Base-by-base conservation (phyloP, 1,140 invertebrate species). In the Cherax quadricarinatus region DNA sequence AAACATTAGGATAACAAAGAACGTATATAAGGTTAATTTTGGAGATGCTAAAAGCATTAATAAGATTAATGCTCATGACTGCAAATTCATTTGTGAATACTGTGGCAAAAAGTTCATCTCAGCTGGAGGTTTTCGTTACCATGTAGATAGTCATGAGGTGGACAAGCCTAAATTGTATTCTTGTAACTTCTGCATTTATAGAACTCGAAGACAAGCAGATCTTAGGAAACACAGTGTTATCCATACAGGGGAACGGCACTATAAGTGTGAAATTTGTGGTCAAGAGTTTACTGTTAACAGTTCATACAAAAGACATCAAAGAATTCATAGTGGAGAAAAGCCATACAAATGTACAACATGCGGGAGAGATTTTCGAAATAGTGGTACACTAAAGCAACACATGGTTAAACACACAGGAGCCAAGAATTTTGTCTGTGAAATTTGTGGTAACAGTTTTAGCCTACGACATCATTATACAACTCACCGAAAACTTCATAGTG, bases 221-320 rank as follows among this genome's bases (percentile, higher is more conserved):
- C 78, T 91, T 16, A 91, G 79, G 53, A 91, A 91, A 57, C 90
- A 91, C 48, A 62, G 24, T 10, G 90, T 91, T 21, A 91, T 86
- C 51, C 90, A 91, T 60, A 91, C 90, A 2, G 84, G 90, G 14
- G 85, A 86, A 48, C 81, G 70, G 60, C 90, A 79, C 5, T 86
- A 91, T 79, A 79, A 57, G 30, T 91, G 90, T 57, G 84, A 86
- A 51, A 48, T 91, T 5, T 91, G 90, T 73, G 57, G 60, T 21
- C 90, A 87, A 70, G 90, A 91, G 30, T 91, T 91, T n/a, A 80
- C 90, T 21, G 75, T 86, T 2, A 91, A 86, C 49, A 91, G 90
- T 70, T 91, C 90, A 10, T 91, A 81, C 62, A 86, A 75, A 10
- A 79, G 90, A 51, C 90, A 91, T 48, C 41, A 87, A 18, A 30